Evolutionary conservation across 2,113 vertebrate genomes (phyloP).

Genomic region (Oryzias celebensis): DNA sequence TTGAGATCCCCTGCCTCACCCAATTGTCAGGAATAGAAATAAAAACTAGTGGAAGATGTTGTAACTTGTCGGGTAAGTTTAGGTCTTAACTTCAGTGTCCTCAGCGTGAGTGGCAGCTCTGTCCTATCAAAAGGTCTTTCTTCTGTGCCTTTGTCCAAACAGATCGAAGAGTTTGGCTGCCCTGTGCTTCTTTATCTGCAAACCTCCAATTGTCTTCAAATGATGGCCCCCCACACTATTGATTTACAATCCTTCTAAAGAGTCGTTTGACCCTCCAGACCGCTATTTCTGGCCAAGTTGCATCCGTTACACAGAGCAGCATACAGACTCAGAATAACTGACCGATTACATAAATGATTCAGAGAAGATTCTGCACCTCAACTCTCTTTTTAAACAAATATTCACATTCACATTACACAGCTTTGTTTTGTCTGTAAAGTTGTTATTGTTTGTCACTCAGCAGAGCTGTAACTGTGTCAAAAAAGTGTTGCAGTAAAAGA

Average conservation of each 20-base stretch:
- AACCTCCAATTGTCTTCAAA: constrained; percentile 61
- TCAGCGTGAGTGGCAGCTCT: constrained; percentile 61
- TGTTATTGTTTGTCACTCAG: constrained; percentile 49
- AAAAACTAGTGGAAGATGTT: constrained; percentile 36
- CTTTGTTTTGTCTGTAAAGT: constrained; percentile 27
- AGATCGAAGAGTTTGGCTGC: constrained; percentile 38
- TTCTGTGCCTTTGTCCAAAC: constrained; percentile 41
- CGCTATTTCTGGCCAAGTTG: constrained; percentile 70
- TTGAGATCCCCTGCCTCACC: too few relatives aligned
- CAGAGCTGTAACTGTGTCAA: constrained; percentile 64
- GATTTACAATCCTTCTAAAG: constrained; percentile 62
- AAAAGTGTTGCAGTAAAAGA: constrained; percentile 82
- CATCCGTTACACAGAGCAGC: constrained; percentile 52
- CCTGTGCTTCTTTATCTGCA: constrained; percentile 62
- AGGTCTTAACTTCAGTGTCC: constrained; percentile 57
- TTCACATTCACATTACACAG: constrained; percentile 27
- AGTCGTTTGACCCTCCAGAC: constrained; percentile 85
- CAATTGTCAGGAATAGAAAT: neutral
- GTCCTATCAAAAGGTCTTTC: constrained; percentile 72
- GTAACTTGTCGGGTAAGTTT: constrained; percentile 59
- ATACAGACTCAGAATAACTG: too few relatives aligned
- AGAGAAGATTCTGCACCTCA: too few relatives aligned
- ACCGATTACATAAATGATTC: too few relatives aligned
- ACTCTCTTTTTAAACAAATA: too few relatives aligned
- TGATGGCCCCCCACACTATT: constrained; percentile 59